Evolutionary conservation across 2,113 vertebrate species (phyloP).

Genomic region (Zeus faber): DNA sequence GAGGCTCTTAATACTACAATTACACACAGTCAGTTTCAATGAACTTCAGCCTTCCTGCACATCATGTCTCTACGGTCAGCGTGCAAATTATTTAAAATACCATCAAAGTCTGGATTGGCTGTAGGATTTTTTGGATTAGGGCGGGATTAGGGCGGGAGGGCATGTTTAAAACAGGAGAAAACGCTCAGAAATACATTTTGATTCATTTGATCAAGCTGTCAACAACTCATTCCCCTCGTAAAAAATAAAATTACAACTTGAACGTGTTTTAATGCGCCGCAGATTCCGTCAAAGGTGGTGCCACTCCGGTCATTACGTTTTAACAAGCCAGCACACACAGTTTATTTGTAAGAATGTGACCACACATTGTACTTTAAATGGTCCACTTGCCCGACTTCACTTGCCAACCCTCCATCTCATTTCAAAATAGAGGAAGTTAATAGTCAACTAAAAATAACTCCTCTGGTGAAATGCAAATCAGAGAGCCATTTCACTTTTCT

Average conservation of each 20-base stretch:
- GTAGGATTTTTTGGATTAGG: too few relatives aligned
- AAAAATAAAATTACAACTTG: too few relatives aligned
- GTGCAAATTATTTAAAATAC: conserved; percentile 34
- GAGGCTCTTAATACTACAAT: conserved; percentile 74
- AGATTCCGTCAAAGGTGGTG: too few relatives aligned
- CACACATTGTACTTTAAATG: background rate
- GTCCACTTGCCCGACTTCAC: background rate
- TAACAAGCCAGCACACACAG: too few relatives aligned
- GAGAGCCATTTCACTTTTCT: conserved; percentile 70
- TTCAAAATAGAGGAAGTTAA: conserved; percentile 59
- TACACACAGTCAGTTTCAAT: conserved; percentile 65
- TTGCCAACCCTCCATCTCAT: conserved; percentile 13
- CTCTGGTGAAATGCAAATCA: conserved; percentile 61
- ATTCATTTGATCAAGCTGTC: too few relatives aligned
- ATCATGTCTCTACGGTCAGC: conserved; percentile 46
- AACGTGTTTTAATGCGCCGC: too few relatives aligned
- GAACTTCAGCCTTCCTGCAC: conserved; percentile 22
- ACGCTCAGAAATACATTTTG: too few relatives aligned
- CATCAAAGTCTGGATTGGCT: conserved; percentile 46
- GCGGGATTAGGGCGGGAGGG: too few relatives aligned
- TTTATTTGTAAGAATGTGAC: too few relatives aligned
- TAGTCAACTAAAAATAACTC: conserved; percentile 58
- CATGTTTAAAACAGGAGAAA: too few relatives aligned
- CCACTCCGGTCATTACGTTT: too few relatives aligned
- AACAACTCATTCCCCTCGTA: too few relatives aligned